Base-by-base conservation (phyloP, 1,140 invertebrate species). In the Pseudachorutes palmiensis region DNA sequence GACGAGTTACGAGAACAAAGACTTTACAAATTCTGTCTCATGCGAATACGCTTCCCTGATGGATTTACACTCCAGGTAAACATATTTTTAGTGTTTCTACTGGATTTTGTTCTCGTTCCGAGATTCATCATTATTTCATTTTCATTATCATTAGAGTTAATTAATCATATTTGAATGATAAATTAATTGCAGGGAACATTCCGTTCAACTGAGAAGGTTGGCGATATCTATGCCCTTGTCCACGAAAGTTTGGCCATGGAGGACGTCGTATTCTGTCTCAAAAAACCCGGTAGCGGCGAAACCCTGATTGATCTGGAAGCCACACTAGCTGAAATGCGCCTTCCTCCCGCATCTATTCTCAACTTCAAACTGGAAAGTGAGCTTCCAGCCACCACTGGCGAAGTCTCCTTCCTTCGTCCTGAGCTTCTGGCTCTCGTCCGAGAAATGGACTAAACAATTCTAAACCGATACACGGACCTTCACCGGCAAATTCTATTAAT, bases 31-130 rank as follows among this genome's bases (percentile, higher is more conserved):
- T 97, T 88, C 76, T 84, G 88, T 3, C 78, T 95, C 1, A 87
- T 97, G 57, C 79, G 93, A 70, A 82, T 96, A 65, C 82, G 88
- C 60, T 93, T 96, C 78, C 92, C 93, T 0, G 90, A 96, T 81
- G 87, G 88, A 9, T 83, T 91, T 66, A 83, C 89, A 64, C 78
- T 94, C 59, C 91, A 90, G 79, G 88, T 89, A 77, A 75, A 12
- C 9, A 5, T 26, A 58, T n/a, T n/a, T n/a, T n/a, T n/a, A n/a
- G n/a, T n/a, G n/a, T n/a, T n/a, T n/a, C n/a, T n/a, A n/a, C n/a
- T n/a, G n/a, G n/a, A n/a, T n/a, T n/a, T n/a, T n/a, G n/a, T n/a
- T n/a, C n/a, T n/a, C n/a, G n/a, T n/a, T n/a, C n/a, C n/a, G n/a
- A n/a, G n/a, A n/a, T n/a, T n/a, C n/a, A n/a, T n/a, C n/a, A n/a